phyloP scores from a whole-genome alignment of 2,113 vertebrate genomes.

The Cyprinodon brontotheroides region DNA sequence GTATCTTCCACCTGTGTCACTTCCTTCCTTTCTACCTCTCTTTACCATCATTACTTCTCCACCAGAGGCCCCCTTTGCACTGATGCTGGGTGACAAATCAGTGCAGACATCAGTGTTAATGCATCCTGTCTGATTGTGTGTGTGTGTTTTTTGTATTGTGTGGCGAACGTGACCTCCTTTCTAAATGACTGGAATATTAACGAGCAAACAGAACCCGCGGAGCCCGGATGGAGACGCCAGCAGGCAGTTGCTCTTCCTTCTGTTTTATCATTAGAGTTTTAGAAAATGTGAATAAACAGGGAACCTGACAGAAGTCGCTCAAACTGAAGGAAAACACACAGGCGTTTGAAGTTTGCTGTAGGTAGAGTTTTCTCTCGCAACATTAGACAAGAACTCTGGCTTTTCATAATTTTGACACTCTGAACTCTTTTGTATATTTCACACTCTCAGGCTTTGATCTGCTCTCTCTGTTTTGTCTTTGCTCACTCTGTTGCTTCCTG shows the following conservation, averaged over 20 bases:
- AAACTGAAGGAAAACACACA: constrained; percentile 49
- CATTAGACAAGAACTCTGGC: constrained; percentile 51
- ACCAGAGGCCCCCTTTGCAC: constrained; percentile 51
- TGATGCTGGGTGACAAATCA: constrained; percentile 50
- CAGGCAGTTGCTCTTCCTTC: constrained; percentile 63
- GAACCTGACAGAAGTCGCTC: constrained; percentile 62
- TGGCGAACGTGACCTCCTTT: constrained; percentile 64
- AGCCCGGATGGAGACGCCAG: constrained; percentile 61
- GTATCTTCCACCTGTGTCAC: constrained; percentile 27
- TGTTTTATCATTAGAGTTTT: constrained; percentile 46
- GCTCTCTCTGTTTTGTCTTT: constrained; percentile 27
- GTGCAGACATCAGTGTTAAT: constrained; percentile 51
- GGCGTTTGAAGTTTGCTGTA: constrained; percentile 63
- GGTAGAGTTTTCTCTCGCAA: constrained; percentile 34
- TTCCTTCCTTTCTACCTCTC: constrained; percentile 33
- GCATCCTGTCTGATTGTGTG: constrained; percentile 60
- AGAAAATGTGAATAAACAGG: constrained; percentile 66
- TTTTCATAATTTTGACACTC: constrained; percentile 49
- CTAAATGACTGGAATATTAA: constrained; percentile 67
- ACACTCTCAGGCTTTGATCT: constrained; percentile 47
- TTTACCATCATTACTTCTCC: constrained; percentile 27
- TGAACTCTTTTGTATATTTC: constrained; percentile 56
- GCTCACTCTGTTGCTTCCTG: constrained; percentile 25
- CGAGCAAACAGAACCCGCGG: constrained; percentile 55
- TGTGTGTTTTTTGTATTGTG: constrained; percentile 40